Conservation (phyloP, 2,797 vertebrate species). For the Alfaro cultratus region DNA sequence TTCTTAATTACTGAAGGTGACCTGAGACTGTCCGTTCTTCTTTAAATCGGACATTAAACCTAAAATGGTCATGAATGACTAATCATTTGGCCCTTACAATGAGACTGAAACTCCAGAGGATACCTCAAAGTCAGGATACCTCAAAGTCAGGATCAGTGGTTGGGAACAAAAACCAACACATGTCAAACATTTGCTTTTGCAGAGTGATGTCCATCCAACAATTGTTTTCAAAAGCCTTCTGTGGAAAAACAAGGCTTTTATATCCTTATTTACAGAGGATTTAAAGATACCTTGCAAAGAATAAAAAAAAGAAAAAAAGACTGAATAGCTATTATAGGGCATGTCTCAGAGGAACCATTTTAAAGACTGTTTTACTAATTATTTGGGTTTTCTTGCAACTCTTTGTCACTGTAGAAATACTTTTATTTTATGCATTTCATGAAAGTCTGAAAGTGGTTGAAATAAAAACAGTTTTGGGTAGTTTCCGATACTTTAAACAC, state of each 20-base stretch:
- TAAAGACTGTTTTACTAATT: conserved; percentile 14
- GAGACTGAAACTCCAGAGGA: conserved; percentile 27
- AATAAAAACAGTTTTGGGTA: not conserved
- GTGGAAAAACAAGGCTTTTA: not conserved
- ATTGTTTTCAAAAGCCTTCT: not conserved
- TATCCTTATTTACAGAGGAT: not conserved
- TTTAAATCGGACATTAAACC: conserved; percentile 24
- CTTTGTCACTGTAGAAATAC: not conserved
- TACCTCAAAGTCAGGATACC: conserved; percentile 13
- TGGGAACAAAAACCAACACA: not conserved
- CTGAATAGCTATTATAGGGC: not conserved
- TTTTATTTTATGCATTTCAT: not conserved
- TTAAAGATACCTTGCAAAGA: not conserved
- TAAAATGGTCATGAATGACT: conserved; percentile 47
- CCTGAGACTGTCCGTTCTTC: conserved; percentile 26
- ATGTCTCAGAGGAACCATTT: conserved; percentile 37
- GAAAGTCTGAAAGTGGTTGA: not conserved
- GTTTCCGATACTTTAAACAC: conserved; percentile 10
- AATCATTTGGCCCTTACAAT: conserved; percentile 40
- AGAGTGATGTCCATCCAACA: not conserved
- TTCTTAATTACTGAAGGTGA: conserved; percentile 59
- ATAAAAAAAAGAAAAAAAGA: not conserved
- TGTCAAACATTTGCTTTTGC: not conserved
- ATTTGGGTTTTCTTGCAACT: not conserved
- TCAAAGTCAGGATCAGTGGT: conserved; percentile 1